Evolutionary conservation across 1,140 invertebrate species (phyloP).

Genomic region (Amphibalanus amphitrite): DNA sequence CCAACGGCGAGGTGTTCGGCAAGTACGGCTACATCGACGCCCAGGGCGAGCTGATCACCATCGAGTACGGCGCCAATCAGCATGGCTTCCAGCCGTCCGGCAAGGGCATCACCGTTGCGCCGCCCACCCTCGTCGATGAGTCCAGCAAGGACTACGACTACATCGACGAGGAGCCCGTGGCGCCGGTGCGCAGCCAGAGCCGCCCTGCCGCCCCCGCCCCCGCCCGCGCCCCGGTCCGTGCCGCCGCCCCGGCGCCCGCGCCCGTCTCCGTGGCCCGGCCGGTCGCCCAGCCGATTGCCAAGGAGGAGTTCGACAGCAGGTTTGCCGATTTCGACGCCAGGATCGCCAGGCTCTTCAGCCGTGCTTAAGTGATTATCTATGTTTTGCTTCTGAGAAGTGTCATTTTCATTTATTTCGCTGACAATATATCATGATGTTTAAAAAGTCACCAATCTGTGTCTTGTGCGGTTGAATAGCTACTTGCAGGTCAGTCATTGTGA

Average conservation of each 20-base stretch:
- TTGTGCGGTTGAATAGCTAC: too few species aligned
- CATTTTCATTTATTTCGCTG: too few species aligned
- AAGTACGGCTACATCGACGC: constrained; percentile 70
- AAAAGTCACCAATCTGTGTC: too few species aligned
- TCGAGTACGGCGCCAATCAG: constrained; percentile 43
- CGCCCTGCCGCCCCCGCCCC: too few species aligned
- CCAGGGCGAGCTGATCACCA: constrained; percentile 57
- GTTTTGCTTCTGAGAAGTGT: too few species aligned
- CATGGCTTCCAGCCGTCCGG: constrained; percentile 21
- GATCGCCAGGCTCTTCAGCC: background rate
- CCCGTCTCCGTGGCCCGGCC: too few species aligned
- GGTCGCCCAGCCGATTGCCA: background rate
- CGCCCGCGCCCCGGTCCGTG: too few species aligned
- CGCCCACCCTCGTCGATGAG: background rate
- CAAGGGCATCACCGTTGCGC: constrained; percentile 17
- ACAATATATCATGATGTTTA: too few species aligned
- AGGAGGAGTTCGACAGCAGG: background rate
- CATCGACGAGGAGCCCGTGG: background rate
- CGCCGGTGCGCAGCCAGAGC: too few species aligned
- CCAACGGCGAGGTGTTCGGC: constrained; percentile 62
- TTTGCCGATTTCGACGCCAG: background rate
- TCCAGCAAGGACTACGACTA: background rate
- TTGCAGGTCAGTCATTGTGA: too few species aligned
- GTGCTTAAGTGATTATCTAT: background rate
- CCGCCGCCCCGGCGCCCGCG: too few species aligned